Conservation (phyloP, 30 jellyfish, hydroid and myxozoan genomes). For the Haliclystus octoradiatus region DNA sequence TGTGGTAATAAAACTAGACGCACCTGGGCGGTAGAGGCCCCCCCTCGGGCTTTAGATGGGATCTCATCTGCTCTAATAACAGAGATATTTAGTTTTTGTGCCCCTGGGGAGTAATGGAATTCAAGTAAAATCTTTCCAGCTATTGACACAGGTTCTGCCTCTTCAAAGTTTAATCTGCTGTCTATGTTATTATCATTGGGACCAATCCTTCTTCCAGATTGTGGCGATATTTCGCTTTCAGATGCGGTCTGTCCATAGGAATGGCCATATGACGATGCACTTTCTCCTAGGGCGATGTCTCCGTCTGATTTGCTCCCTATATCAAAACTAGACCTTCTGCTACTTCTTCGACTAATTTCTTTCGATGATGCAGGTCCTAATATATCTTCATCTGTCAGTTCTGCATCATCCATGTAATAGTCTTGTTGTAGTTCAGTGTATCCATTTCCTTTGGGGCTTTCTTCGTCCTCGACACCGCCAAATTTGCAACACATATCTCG, state of each 20-base stretch:
- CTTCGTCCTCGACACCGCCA: conserved; percentile 60
- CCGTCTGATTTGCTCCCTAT: conserved; percentile 74
- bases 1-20: conserved; percentile 74
- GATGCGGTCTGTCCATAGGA: conserved; percentile 61
- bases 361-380: conserved; percentile 60
- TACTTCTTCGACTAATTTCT: conserved; percentile 77
- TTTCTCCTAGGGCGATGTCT: conserved; percentile 70
- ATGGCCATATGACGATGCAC: conserved; percentile 67
- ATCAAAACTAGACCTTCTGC: conserved; percentile 84
- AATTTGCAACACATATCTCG: conserved; percentile 92
- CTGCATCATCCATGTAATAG: conserved; percentile 68
- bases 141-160: conserved; percentile 42
- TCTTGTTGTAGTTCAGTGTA: conserved; percentile 75
- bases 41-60: conserved; percentile 95
- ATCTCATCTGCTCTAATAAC: conserved; percentile 77
- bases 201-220: conserved; percentile 34
- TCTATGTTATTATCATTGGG: conserved; percentile 62
- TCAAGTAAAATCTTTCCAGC: conserved; percentile 78
- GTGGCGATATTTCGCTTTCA: conserved; percentile 57
- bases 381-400: conserved; percentile 75
- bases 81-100: conserved; percentile 57
- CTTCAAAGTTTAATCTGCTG: conserved; percentile 66
- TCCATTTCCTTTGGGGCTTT: conserved; percentile 65
- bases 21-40: conserved; percentile 87
- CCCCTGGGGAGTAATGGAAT: conserved; percentile 49